Conservation (phyloP, 1,140 invertebrate genomes). For the Calosoma granatense region DNA sequence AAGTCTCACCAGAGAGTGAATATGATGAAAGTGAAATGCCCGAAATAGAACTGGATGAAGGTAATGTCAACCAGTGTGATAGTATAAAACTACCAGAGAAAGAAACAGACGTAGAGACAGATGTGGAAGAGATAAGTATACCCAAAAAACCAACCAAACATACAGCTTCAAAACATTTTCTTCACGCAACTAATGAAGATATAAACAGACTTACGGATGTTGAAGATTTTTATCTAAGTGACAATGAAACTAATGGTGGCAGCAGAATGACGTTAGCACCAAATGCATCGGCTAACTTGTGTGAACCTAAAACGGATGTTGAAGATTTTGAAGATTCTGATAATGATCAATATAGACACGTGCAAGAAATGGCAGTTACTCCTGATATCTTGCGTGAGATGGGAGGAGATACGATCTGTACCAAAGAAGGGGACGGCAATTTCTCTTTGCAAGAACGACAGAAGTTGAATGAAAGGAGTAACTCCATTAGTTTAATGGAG, state of each 20-base stretch:
- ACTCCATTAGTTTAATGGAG: neutral
- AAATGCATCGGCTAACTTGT: constrained; percentile 3
- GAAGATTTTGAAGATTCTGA: constrained; percentile 27
- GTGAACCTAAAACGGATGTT: constrained; percentile 16
- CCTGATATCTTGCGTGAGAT: constrained; percentile 24
- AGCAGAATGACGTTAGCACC: neutral
- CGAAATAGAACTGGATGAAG: too few relatives aligned
- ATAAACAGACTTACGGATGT: neutral
- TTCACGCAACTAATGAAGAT: neutral
- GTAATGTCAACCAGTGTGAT: neutral
- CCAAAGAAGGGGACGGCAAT: constrained; percentile 24
- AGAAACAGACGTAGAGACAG: neutral
- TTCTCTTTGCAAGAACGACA: constrained; percentile 17
- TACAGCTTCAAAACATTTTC: neutral
- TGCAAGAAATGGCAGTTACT: constrained; percentile 21
- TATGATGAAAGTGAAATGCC: constrained; percentile 6
- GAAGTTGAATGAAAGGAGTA: constrained; percentile 16
- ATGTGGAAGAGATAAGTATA: neutral
- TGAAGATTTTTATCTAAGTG: constrained; percentile 42
- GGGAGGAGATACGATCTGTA: constrained; percentile 21
- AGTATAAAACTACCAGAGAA: neutral
- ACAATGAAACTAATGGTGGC: constrained; percentile 18
- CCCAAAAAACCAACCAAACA: neutral
- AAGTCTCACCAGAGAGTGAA: constrained; percentile 17
- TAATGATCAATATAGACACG: constrained; percentile 24